Evolutionary conservation across 2,113 vertebrate species (phyloP).

Genomic region (Chaetura pelagica): DNA sequence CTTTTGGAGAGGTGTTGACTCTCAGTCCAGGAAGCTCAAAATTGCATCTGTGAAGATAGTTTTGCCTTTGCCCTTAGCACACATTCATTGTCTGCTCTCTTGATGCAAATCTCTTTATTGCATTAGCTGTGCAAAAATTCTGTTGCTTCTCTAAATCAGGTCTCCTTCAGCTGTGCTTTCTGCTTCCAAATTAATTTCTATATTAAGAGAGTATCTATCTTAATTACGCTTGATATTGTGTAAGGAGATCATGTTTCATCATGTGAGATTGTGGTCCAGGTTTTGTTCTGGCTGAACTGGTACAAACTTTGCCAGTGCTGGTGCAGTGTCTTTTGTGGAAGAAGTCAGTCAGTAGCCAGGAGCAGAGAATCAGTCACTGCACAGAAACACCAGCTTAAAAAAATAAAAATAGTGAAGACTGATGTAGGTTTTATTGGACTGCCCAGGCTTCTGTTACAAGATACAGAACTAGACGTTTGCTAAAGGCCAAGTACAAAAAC

Average conservation of each 20-base stretch:
- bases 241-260: slow-evolving; percentile 25
- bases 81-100: not conserved
- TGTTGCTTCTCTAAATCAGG: not conserved
- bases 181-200: not conserved
- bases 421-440: not conserved
- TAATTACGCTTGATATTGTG: slow-evolving; percentile 1
- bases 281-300: slow-evolving; percentile 45
- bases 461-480: not conserved
- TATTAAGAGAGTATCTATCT: not conserved
- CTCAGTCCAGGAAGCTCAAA: not conserved
- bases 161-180: not conserved
- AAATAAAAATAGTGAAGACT: not conserved
- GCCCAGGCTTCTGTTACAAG: not conserved
- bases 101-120: not conserved
- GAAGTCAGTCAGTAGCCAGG: not conserved
- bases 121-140: not conserved
- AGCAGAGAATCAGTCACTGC: not conserved
- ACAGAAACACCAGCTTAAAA: not conserved
- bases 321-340: not conserved
- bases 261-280: slow-evolving; percentile 8
- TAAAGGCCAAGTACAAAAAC: not conserved
- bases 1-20: not conserved
- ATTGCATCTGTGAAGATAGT: not conserved
- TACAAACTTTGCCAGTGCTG: not conserved
- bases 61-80: not conserved